Percentiles rank a stretch among this genome's conserved stretches.
phyloP scores from a whole-genome alignment of 2,888 invertebrate genomes.

The Agrotis exclamationis region DNA sequence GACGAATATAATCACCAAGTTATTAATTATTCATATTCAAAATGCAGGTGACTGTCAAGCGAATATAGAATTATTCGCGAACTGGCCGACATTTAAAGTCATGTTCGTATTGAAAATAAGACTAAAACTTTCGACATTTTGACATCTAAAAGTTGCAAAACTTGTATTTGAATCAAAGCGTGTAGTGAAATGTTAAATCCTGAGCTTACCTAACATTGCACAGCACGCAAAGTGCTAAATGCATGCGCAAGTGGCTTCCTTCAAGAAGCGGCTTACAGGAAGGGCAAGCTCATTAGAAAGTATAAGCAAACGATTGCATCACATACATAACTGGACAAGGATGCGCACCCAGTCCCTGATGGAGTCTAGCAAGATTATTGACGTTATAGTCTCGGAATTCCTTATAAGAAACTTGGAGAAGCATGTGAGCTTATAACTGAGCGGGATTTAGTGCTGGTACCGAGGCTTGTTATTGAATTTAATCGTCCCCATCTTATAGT shows the following conservation, averaged over 20 bases:
- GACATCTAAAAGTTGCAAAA: constrained; percentile 57
- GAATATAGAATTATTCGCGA: constrained; percentile 59
- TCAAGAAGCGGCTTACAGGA: constrained; percentile 73
- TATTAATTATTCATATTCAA: constrained; percentile 45
- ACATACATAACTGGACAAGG: constrained; percentile 68
- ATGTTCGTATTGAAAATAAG: constrained; percentile 59
- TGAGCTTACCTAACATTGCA: constrained; percentile 57
- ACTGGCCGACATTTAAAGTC: constrained; percentile 60
- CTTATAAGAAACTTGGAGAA: constrained; percentile 64
- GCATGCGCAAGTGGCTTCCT: constrained; percentile 73
- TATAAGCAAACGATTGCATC: constrained; percentile 77
- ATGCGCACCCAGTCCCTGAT: constrained; percentile 67
- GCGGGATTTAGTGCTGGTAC: constrained; percentile 59
- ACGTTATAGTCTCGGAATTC: constrained; percentile 59
- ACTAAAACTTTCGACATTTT: constrained; percentile 56
- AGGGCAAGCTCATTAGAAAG: constrained; percentile 80
- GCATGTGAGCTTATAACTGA: constrained; percentile 56
- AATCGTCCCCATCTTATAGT: constrained; percentile 55
- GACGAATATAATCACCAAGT: constrained; percentile 29
- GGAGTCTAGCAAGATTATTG: constrained; percentile 70
- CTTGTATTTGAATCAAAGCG: constrained; percentile 60
- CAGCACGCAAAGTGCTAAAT: constrained; percentile 67
- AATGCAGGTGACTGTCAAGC: constrained; percentile 50
- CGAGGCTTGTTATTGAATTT: constrained; percentile 65
- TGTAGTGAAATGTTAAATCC: constrained; percentile 60